Conservation (phyloP, 2,113 vertebrate genomes). For the Macrotis lagotis region DNA sequence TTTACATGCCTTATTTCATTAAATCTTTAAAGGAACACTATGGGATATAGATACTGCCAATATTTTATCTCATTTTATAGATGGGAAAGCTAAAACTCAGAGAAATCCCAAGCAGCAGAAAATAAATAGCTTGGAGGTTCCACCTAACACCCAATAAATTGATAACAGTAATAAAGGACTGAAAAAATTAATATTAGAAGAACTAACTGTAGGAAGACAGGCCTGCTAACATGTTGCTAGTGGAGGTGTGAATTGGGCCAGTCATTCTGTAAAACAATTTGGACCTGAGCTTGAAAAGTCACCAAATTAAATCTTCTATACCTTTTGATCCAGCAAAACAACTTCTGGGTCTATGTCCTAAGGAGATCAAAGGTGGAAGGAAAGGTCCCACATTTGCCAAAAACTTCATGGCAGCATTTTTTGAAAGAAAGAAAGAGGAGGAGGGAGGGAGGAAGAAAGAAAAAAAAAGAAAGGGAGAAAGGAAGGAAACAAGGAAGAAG, state of each 20-base stretch:
- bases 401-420: background rate
- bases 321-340: background rate
- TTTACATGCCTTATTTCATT: background rate
- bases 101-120: background rate
- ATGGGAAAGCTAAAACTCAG: background rate
- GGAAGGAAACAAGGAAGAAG: no score
- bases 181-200: background rate
- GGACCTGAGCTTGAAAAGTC: background rate
- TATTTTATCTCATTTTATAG: background rate
- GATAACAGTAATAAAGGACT: background rate
- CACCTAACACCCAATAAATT: background rate
- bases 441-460: no score
- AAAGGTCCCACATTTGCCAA: background rate
- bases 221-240: background rate
- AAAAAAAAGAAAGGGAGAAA: no score
- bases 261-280: background rate
- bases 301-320: background rate
- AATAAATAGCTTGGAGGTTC: background rate
- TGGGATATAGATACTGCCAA: background rate
- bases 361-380: background rate
- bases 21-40: background rate
- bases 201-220: background rate
- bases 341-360: background rate
- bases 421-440: background rate
- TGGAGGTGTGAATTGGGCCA: background rate